Conservation (phyloP, 2,888 invertebrate species). For the Lycaena phlaeas region DNA sequence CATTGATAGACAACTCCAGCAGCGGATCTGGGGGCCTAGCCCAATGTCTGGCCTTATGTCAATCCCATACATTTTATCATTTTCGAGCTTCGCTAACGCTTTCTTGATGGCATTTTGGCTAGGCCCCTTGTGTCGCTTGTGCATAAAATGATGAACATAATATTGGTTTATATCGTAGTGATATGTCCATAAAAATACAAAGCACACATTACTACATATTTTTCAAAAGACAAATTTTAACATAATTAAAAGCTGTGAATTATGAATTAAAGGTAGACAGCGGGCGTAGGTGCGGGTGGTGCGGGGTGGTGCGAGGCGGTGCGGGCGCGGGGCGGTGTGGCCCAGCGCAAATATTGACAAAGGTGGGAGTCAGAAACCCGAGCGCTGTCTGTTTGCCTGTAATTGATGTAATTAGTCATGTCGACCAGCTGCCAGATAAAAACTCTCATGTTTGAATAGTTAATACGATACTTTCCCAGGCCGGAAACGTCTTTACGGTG, state of each 20-base stretch:
- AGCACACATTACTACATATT: too few relatives aligned
- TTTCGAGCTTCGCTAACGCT: too few relatives aligned
- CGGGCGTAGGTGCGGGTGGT: background rate
- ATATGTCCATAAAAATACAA: too few relatives aligned
- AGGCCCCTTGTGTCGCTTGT: too few relatives aligned
- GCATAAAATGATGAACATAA: too few relatives aligned
- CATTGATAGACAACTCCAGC: too few relatives aligned
- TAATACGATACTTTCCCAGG: constrained; percentile 64
- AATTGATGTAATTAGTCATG: constrained; percentile 74
- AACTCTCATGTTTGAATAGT: constrained; percentile 56
- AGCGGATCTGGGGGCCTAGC: too few relatives aligned
- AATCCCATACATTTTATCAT: too few relatives aligned
- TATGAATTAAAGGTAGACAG: background rate
- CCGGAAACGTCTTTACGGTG: constrained; percentile 67
- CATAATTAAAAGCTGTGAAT: constrained; percentile 1
- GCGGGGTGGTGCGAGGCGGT: constrained; percentile 12
- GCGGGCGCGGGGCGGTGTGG: constrained; percentile 26
- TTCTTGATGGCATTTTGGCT: too few relatives aligned
- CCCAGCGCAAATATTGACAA: constrained; percentile 63
- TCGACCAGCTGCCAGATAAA: constrained; percentile 61
- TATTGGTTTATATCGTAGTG: too few relatives aligned
- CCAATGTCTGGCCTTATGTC: too few relatives aligned
- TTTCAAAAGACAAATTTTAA: background rate
- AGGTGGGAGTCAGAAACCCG: constrained; percentile 67
- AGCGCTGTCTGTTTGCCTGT: constrained; percentile 59